Base-by-base conservation (phyloP, 2,888 invertebrate species). In the Drosophila picticornis region DNA sequence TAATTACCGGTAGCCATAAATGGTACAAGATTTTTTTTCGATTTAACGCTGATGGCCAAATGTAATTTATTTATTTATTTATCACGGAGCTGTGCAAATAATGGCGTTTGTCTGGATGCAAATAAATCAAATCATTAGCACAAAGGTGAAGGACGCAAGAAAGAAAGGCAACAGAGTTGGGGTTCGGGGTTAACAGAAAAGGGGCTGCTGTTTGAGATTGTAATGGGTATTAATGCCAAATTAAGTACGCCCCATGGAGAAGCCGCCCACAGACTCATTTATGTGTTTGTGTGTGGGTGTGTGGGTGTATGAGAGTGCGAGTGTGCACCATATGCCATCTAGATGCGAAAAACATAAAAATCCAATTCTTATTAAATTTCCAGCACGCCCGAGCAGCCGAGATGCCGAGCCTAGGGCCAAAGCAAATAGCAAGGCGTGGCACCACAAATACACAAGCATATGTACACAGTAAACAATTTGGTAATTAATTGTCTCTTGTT, bases 281-380 rank as follows among this genome's bases (percentile, higher is more conserved):
- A 22, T n/a, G 5, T 19, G 7, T 29, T 13, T 36, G n/a, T 13
- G n/a, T 7, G 29, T 31, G n/a, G 50, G n/a, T 38, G 31, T n/a
- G 31, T 38, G 48, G 50, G 13, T 4, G 63, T 64, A 55, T 79
- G 64, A 29, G 53, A 6, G 57, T 79, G 64, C 29, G 53, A 6
- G 40, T 40, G 9, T 31, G 16, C 31, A 57, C 69, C 81, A 84
- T 81, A 81, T 77, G 81, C 72, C 85, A 80, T 71, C 77, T 77
- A 72, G 67, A 59, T 50, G 86, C 78, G 75, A 69, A 72, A 70
- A 88, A 88, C 85, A 88, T 85, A 88, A 88, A 84, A 85, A 88
- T 85, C 82, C 84, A 80, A 86, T 88, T 88, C 85, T 85, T 85
- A 85, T 85, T 88, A 85, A 84, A 85, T 85, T 85, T 86, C 84